These are phyloP conservation scores for Apodemus agrarius DNA, from an alignment of 2,797 vertebrate genomes.

Conservation along the genomic window DNA sequence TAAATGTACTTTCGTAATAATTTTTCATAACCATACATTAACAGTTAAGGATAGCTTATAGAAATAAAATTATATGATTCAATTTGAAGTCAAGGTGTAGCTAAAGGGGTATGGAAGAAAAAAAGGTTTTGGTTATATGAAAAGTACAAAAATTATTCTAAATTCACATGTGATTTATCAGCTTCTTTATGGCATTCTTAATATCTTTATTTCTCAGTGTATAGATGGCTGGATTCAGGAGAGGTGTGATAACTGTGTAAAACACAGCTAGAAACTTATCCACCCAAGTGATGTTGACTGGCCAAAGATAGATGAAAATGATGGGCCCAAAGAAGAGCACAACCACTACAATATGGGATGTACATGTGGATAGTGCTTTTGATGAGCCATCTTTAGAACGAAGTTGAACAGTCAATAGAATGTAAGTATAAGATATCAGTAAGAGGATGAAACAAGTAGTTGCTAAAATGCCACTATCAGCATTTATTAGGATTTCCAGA, in stretches of 20 bases:
- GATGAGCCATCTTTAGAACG: background rate
- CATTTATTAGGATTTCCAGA: conserved; percentile 62
- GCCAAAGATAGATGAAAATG: conserved; percentile 70
- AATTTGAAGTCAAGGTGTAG: background rate
- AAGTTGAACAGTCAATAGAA: conserved; percentile 24
- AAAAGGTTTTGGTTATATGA: background rate
- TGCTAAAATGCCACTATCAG: conserved; percentile 67
- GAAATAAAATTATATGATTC: background rate
- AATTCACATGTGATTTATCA: background rate
- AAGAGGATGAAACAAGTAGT: conserved; percentile 66
- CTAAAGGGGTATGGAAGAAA: background rate
- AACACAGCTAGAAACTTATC: conserved; percentile 77
- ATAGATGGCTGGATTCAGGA: conserved; percentile 77
- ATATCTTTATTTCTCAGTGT: conserved; percentile 80
- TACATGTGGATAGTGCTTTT: conserved; percentile 60
- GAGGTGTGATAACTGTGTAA: conserved; percentile 71
- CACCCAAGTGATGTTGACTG: conserved; percentile 39
- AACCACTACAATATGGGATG: conserved; percentile 68
- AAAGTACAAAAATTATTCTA: background rate
- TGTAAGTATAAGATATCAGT: conserved; percentile 66
- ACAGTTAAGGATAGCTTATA: background rate
- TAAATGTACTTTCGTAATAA: background rate
- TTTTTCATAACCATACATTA: background rate
- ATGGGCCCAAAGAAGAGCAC: conserved; percentile 70
- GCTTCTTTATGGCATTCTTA: conserved; percentile 65